These are phyloP conservation scores for Siderastrea radians DNA, from an alignment of 92 coral and sea anemone genomes.

Conservation along the genomic window DNA sequence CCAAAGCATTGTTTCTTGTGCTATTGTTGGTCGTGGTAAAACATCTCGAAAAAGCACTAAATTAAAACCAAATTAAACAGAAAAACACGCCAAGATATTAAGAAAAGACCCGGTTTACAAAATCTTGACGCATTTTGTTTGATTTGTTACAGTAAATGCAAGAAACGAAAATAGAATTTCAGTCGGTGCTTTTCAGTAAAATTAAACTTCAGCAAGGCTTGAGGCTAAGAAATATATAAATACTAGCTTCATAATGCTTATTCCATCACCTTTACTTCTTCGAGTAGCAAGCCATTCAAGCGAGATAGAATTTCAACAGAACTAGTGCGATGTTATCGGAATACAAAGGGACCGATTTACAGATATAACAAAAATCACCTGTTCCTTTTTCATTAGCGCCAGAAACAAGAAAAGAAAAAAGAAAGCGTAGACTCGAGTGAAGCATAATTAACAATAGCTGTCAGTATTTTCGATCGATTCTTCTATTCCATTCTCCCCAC, in stretches of 20 bases:
- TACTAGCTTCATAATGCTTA: slow-evolving; percentile 34
- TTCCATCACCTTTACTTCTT: slow-evolving; percentile 38
- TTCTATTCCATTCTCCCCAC: slow-evolving; percentile 9
- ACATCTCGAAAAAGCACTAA: slow-evolving; percentile 3
- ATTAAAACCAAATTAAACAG: slow-evolving; percentile 52
- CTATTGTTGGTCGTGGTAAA: slow-evolving; percentile 32
- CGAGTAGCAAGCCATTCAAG: slow-evolving; percentile 83
- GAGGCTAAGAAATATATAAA: background rate
- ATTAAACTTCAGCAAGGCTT: background rate
- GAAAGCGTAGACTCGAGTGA: slow-evolving; percentile 36
- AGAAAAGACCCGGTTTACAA: slow-evolving; percentile 21
- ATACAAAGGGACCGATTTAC: slow-evolving; percentile 77
- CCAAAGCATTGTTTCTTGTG: slow-evolving; percentile 33
- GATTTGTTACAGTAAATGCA: slow-evolving; percentile 50
- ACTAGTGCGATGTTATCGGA: slow-evolving; percentile 74
- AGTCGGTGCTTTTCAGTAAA: background rate
- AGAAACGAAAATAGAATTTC: background rate
- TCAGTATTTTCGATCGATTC: slow-evolving; percentile 27
- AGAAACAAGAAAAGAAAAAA: slow-evolving; percentile 53
- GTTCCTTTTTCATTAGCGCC: slow-evolving; percentile 74
- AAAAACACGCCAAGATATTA: slow-evolving; percentile 15
- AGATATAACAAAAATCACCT: slow-evolving; percentile 79
- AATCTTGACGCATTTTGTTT: slow-evolving; percentile 35
- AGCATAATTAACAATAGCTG: slow-evolving; percentile 34
- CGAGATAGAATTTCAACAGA: slow-evolving; percentile 84